Conservation (phyloP, 2,113 vertebrate species). For the Lasiurus borealis region DNA sequence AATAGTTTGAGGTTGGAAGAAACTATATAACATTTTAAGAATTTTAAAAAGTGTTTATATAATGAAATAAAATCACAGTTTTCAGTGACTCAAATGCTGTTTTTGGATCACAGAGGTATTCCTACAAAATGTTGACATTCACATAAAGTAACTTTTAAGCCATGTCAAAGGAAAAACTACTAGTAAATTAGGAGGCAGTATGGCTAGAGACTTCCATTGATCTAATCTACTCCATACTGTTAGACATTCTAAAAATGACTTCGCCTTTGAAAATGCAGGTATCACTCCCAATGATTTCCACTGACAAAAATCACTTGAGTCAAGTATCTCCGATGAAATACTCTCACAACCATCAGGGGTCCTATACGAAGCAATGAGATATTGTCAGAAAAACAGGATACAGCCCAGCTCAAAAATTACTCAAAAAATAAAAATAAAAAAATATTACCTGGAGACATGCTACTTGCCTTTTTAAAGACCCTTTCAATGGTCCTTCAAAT, state of each 20-base stretch:
- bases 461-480: background rate
- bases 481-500: background rate
- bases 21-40: background rate
- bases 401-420: background rate
- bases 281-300: background rate
- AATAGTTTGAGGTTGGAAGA: background rate
- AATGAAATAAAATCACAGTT: background rate
- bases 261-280: background rate
- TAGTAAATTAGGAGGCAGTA: background rate
- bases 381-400: background rate
- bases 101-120: background rate
- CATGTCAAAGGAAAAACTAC: background rate
- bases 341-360: background rate
- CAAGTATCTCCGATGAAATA: background rate
- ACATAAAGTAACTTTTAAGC: background rate
- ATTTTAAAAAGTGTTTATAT: background rate
- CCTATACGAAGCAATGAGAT: background rate
- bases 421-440: background rate
- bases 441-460: background rate
- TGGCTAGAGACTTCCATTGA: background rate
- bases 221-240: background rate
- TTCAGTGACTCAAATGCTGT: background rate
- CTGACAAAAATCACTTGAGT: background rate
- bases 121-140: background rate
- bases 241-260: background rate